Evolutionary conservation across 2,797 vertebrate genomes (phyloP).

Genomic region (Cottoperca gobio): DNA sequence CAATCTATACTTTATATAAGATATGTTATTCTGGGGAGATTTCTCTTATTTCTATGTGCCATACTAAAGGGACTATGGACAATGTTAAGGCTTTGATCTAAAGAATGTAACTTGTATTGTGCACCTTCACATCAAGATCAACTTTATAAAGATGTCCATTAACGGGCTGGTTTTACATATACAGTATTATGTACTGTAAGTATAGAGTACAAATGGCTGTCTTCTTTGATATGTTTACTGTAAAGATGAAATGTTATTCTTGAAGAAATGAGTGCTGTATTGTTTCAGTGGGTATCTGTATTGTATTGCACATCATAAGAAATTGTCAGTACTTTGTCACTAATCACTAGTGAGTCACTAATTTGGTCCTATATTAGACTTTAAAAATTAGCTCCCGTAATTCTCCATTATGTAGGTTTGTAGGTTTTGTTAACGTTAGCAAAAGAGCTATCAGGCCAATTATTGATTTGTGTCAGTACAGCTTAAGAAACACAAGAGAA

Average conservation of each 20-base stretch:
- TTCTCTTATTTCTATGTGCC: not conserved
- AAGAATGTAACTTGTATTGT: conserved; percentile 20
- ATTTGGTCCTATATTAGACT: not conserved
- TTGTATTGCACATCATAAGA: not conserved
- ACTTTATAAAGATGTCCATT: not conserved
- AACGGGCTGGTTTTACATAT: conserved; percentile 38
- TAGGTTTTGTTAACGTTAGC: not conserved
- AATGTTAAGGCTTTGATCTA: conserved; percentile 47
- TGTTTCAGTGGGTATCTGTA: not conserved
- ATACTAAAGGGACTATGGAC: conserved; percentile 27
- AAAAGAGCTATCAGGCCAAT: not conserved
- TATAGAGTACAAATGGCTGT: conserved; percentile 3
- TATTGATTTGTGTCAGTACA: not conserved
- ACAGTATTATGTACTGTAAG: not conserved
- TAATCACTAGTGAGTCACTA: too few relatives aligned
- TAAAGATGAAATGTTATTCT: conserved; percentile 5
- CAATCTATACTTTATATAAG: conserved; percentile 9
- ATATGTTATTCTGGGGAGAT: conserved; percentile 18
- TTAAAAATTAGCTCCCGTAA: not conserved
- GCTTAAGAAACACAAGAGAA: not conserved
- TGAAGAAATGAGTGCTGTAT: not conserved
- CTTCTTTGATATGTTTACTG: not conserved
- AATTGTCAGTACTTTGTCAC: too few relatives aligned
- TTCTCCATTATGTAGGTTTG: not conserved
- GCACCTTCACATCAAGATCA: conserved; percentile 7